Evolutionary conservation across 2,888 invertebrate genomes (phyloP).

Genomic region (Galeopsomyia nigrocyanea): DNA sequence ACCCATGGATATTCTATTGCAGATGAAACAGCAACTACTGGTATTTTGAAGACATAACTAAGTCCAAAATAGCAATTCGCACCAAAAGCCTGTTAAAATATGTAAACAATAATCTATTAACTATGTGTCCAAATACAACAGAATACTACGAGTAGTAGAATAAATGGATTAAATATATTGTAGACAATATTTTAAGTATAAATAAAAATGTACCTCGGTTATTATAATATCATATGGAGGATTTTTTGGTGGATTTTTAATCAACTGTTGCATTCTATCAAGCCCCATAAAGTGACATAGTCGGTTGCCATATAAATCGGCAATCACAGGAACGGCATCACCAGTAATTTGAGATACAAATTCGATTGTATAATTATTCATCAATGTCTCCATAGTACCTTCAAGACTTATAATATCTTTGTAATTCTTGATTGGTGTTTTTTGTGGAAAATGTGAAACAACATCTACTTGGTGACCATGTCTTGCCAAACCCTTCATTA

Average conservation of each 20-base stretch:
- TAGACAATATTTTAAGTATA: not conserved
- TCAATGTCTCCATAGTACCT: slow-evolving; percentile 40
- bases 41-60: slow-evolving; percentile 72
- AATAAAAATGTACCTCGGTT: slow-evolving; percentile 49
- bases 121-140: too few relatives aligned
- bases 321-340: slow-evolving; percentile 2
- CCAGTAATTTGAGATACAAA: not conserved
- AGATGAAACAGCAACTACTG: slow-evolving; percentile 73
- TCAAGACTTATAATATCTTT: slow-evolving; percentile 60
- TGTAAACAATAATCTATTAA: too few relatives aligned
- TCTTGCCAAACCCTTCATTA: slow-evolving; percentile 67
- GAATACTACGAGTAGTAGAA: too few relatives aligned
- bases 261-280: slow-evolving; percentile 49
- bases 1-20: slow-evolving; percentile 73
- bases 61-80: slow-evolving; percentile 75
- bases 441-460: slow-evolving; percentile 62
- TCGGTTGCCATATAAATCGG: slow-evolving; percentile 40
- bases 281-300: slow-evolving; percentile 47
- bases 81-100: slow-evolving; percentile 65
- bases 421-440: slow-evolving; percentile 59
- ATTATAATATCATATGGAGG: slow-evolving; percentile 55
- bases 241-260: slow-evolving; percentile 51
- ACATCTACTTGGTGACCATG: slow-evolving; percentile 68
- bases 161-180: not conserved
- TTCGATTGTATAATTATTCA: slow-evolving; percentile 54